phyloP scores from a whole-genome alignment of 2,797 vertebrate genomes.

The Lerista edwardsae region DNA sequence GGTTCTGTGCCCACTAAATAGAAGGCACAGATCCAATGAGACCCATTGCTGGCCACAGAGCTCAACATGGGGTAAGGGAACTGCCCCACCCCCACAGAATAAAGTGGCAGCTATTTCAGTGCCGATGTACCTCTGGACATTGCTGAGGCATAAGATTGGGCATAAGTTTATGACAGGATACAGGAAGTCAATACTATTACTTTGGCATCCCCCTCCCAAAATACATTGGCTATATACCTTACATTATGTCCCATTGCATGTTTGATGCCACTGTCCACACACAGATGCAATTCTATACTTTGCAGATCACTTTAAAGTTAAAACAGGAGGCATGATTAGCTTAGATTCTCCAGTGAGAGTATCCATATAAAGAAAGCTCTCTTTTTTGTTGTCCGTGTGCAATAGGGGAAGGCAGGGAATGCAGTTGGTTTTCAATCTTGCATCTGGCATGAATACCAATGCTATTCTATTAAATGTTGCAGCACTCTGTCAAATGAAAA shows the following conservation, averaged over 20 bases:
- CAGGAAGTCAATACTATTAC: no score
- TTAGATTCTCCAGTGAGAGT: not conserved
- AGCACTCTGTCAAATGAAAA: not conserved
- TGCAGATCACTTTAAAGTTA: not conserved
- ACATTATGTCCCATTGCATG: not conserved
- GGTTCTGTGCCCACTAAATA: no score
- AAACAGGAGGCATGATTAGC: not conserved
- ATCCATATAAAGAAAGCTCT: not conserved
- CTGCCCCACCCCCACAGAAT: no score
- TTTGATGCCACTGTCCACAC: not conserved
- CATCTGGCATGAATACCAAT: constrained; percentile 16
- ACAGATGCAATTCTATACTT: not conserved
- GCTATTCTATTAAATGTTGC: constrained; percentile 25
- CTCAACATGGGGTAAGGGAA: no score
- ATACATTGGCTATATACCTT: no score
- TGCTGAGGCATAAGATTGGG: no score
- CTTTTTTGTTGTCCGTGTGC: not conserved
- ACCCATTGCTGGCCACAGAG: no score
- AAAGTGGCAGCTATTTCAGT: no score
- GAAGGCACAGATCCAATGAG: no score
- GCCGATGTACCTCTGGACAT: no score
- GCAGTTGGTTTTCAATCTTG: not conserved
- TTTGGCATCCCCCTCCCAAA: no score
- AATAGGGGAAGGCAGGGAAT: not conserved
- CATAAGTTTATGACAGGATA: no score